A percentile compares a stretch with the other conserved stretches of the same genome.
Conservation (phyloP, 2,797 vertebrate species). For the Acipenser ruthenus region DNA sequence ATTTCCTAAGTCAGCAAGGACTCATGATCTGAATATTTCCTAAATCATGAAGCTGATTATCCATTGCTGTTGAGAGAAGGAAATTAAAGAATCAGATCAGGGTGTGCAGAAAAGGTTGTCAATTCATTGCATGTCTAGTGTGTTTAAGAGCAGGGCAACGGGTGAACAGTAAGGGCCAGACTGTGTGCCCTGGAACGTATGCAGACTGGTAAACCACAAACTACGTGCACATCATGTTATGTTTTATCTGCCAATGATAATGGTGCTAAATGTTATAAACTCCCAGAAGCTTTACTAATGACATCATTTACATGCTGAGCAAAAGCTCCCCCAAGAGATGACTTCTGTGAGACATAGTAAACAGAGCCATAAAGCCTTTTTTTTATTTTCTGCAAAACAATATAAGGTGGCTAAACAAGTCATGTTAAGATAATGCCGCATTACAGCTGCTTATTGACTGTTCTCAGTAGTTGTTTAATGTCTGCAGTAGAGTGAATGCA, state of each 20-base stretch:
- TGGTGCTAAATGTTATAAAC: neutral
- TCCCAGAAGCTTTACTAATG: conserved; percentile 1
- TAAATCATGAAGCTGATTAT: neutral
- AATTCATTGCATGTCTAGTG: neutral
- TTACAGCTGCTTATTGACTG: too few relatives aligned
- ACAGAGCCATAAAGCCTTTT: neutral
- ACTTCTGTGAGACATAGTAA: neutral
- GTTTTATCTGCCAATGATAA: neutral
- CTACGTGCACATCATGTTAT: neutral
- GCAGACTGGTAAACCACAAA: neutral
- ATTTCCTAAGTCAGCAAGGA: too few relatives aligned
- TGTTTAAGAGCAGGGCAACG: neutral
- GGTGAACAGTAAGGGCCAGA: neutral
- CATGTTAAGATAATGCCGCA: too few relatives aligned
- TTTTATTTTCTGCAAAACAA: too few relatives aligned
- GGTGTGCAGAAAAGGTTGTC: neutral
- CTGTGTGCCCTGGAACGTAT: conserved; percentile 1
- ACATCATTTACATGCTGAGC: neutral
- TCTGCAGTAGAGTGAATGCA: too few relatives aligned
- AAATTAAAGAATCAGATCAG: neutral
- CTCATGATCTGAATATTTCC: neutral
- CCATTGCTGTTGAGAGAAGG: neutral
- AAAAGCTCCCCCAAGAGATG: neutral
- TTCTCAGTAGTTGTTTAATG: too few relatives aligned
- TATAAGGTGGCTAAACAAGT: too few relatives aligned